These are phyloP conservation scores for Bujurquina vittata DNA, from an alignment of 2,113 vertebrate genomes.

Conservation along the genomic window DNA sequence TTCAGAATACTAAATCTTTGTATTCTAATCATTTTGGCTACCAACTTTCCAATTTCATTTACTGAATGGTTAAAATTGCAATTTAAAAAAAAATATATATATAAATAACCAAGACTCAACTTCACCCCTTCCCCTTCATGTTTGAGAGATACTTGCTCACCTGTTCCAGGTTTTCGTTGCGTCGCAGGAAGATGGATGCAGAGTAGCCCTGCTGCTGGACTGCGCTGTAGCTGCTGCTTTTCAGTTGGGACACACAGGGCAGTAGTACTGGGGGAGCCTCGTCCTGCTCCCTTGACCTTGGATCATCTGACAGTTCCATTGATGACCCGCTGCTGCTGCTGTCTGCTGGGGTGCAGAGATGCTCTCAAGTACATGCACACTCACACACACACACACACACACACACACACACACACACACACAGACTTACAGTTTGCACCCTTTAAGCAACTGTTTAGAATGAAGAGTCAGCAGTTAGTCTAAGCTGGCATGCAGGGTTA, in stretches of 20 bases:
- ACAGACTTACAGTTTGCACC: not conserved
- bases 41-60: not conserved
- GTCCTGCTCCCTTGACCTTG: constrained; percentile 73
- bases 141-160: constrained; percentile 68
- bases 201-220: constrained; percentile 90
- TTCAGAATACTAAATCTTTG: not conserved
- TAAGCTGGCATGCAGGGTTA: constrained; percentile 57
- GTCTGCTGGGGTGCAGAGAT: too few relatives aligned
- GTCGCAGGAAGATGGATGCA: constrained; percentile 84
- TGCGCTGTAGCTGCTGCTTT: constrained; percentile 84
- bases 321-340: constrained; percentile 37
- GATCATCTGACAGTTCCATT: constrained; percentile 70
- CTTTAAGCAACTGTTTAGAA: constrained; percentile 56
- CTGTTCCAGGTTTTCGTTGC: constrained; percentile 85
- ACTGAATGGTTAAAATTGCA: not conserved
- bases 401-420: constrained; percentile 23
- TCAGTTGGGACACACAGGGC: constrained; percentile 72
- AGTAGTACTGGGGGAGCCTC: constrained; percentile 74
- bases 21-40: not conserved
- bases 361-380: too few relatives aligned
- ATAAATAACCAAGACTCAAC: not conserved
- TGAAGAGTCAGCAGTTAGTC: constrained; percentile 65
- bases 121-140: not conserved
- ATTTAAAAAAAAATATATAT: too few relatives aligned
- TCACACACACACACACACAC: not conserved